Conservation (phyloP, 2,797 vertebrate species). For the Streptopelia turtur region DNA sequence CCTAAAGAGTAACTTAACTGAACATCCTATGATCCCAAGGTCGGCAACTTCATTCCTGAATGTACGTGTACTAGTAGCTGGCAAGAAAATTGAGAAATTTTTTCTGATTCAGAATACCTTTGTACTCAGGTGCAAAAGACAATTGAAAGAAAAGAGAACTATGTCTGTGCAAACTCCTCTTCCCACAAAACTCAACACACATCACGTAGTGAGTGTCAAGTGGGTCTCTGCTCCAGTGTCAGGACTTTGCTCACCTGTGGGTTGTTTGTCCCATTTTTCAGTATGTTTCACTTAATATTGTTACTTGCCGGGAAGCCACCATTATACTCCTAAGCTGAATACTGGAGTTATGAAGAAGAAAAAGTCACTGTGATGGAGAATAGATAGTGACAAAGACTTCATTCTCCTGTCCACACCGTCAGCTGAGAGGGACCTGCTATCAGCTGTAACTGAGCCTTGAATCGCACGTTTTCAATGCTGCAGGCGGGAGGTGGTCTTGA, state of each 20-base stretch:
- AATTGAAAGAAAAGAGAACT: neutral
- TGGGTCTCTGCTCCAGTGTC: neutral
- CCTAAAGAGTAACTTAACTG: neutral
- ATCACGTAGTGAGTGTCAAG: neutral
- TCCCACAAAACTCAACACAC: neutral
- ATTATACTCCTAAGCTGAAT: slow-evolving; percentile 42
- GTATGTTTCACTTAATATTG: neutral
- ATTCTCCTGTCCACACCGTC: slow-evolving; percentile 77
- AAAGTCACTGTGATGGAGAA: slow-evolving; percentile 54
- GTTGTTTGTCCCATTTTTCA: neutral
- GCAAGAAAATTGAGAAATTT: neutral
- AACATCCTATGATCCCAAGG: neutral
- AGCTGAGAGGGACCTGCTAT: slow-evolving; percentile 72
- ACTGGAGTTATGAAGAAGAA: slow-evolving; percentile 48
- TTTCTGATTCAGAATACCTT: neutral
- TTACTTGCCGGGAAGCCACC: slow-evolving; percentile 4
- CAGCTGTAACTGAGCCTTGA: slow-evolving; percentile 79
- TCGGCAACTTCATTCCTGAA: neutral
- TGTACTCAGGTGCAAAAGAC: neutral
- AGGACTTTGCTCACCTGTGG: neutral
- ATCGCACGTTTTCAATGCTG: slow-evolving; percentile 74
- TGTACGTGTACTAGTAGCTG: neutral
- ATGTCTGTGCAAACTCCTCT: neutral
- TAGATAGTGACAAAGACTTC: slow-evolving; percentile 77
- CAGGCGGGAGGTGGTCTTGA: slow-evolving; percentile 74